Evolutionary conservation across 1,140 invertebrate genomes (phyloP).

Genomic region (Ips nitidus): DNA sequence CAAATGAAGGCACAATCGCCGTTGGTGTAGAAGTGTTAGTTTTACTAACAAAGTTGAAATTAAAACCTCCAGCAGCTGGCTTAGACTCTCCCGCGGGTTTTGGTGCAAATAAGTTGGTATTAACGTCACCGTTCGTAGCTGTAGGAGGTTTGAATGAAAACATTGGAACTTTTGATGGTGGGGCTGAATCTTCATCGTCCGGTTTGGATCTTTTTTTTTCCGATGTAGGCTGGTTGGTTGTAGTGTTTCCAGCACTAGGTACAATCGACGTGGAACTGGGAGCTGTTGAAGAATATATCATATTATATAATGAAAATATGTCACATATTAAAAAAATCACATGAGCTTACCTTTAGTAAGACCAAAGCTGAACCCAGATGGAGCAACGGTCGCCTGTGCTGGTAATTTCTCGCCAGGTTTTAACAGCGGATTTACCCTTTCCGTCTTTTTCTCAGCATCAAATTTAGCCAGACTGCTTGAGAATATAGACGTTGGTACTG

Average conservation of each 20-base stretch:
- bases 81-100: background rate
- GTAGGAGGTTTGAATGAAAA: conserved; percentile 19
- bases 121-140: conserved; percentile 13
- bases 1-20: conserved; percentile 4
- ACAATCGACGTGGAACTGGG: background rate
- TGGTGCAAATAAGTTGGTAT: background rate
- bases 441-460: conserved; percentile 2
- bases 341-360: conserved; percentile 23
- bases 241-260: background rate
- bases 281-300: background rate
- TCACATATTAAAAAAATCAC: too few relatives aligned
- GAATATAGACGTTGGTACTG: conserved; percentile 4
- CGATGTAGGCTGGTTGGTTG: background rate
- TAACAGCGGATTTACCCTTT: conserved; percentile 25
- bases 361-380: conserved; percentile 33
- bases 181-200: background rate
- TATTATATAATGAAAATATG: background rate
- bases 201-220: conserved; percentile 18
- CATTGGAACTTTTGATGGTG: conserved; percentile 4
- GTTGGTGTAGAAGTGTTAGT: too few relatives aligned
- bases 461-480: background rate
- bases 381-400: conserved; percentile 19
- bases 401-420: conserved; percentile 36
- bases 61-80: conserved; percentile 3
- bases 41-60: conserved; percentile 5